Conservation (phyloP, 2,888 invertebrate species). For the Archips crataeganus region DNA sequence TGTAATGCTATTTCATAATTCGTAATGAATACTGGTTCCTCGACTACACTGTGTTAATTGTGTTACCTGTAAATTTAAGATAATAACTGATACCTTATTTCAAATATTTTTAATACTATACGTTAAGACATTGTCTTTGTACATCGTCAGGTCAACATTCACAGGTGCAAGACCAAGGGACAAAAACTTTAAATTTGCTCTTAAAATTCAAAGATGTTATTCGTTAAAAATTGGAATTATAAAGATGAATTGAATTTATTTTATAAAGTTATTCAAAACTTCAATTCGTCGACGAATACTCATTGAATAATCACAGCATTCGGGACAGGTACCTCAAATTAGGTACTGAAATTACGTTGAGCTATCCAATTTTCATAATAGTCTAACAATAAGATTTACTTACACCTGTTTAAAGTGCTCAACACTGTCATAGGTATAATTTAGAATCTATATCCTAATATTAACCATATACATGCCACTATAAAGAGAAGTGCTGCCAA, state of each 20-base stretch:
- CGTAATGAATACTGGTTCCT: neutral
- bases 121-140: slow-evolving; percentile 21
- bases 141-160: slow-evolving; percentile 27
- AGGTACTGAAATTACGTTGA: neutral
- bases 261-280: neutral
- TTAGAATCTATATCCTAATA: neutral
- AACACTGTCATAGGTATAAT: neutral
- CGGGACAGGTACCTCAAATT: neutral
- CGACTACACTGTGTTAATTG: neutral
- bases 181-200: neutral
- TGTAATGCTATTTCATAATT: neutral
- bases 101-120: slow-evolving; percentile 7
- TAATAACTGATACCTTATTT: neutral
- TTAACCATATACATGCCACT: slow-evolving; percentile 12
- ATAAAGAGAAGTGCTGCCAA: slow-evolving; percentile 18
- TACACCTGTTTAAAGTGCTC: slow-evolving; percentile 2
- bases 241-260: neutral
- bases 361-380: neutral
- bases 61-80: neutral
- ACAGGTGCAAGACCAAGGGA: neutral
- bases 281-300: neutral
- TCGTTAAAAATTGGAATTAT: neutral
- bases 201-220: neutral
- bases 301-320: neutral
- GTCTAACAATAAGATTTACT: slow-evolving; percentile 9